Evolutionary conservation across 2,888 invertebrate species (phyloP).

Genomic region (Phengaris alcon): DNA sequence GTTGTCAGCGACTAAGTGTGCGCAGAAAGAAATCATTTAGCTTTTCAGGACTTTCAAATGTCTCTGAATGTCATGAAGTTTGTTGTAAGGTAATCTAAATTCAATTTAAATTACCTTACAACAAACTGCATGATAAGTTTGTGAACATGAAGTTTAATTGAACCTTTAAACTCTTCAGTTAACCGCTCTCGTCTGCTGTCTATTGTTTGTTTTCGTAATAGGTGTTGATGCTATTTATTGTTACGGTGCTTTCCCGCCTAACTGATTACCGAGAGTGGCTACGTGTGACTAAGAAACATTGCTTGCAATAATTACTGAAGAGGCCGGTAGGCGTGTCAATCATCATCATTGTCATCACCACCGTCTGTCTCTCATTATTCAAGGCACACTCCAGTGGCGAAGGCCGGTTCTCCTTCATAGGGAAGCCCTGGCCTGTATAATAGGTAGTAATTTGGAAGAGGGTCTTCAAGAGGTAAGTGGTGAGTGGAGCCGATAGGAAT

Average conservation of each 20-base stretch:
- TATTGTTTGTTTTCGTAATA: constrained; percentile 22
- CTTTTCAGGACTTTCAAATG: too few species aligned
- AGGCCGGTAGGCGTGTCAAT: not conserved
- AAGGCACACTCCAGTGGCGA: too few species aligned
- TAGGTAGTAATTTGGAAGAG: too few species aligned
- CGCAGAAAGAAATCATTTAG: too few species aligned
- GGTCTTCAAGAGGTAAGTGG: too few species aligned
- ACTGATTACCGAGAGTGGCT: not conserved
- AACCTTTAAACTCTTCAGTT: not conserved
- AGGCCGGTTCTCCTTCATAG: too few species aligned
- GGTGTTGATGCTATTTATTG: constrained; percentile 7
- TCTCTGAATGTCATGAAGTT: too few species aligned
- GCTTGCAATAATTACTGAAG: not conserved
- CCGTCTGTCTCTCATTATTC: not conserved
- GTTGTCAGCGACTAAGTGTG: too few species aligned
- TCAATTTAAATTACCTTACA: not conserved
- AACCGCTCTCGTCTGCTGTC: not conserved
- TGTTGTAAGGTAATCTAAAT: too few species aligned
- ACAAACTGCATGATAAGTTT: not conserved
- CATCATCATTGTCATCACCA: not conserved
- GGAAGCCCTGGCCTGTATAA: too few species aligned
- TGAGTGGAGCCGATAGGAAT: too few species aligned
- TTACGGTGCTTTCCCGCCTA: constrained; percentile 8
- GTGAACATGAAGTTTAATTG: not conserved
- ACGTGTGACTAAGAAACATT: constrained; percentile 39